These are phyloP conservation scores for Philypnodon macrostomus DNA, from an alignment of 2,797 vertebrate genomes.

Conservation along the genomic window DNA sequence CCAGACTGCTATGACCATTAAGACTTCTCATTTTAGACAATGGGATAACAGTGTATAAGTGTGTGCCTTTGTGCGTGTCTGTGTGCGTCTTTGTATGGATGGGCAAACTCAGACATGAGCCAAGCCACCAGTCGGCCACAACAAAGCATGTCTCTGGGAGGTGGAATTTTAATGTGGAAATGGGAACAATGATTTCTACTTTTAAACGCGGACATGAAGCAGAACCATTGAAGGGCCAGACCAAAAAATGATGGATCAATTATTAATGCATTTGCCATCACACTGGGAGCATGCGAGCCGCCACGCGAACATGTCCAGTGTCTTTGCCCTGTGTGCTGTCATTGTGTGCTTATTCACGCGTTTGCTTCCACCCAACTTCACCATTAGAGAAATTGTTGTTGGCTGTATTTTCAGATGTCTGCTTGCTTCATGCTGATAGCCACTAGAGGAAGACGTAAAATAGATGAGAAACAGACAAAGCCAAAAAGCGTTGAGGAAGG, in stretches of 20 bases:
- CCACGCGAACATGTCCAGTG: conserved; percentile 41
- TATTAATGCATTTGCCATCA: conserved; percentile 75
- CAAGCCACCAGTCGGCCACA: conserved; percentile 77
- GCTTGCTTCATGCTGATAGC: conserved; percentile 15
- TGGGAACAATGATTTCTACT: conserved; percentile 79
- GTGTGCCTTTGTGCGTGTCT: conserved; percentile 51
- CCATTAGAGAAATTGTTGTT: conserved; percentile 36
- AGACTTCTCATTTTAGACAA: conserved; percentile 42
- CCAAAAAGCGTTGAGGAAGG: not conserved
- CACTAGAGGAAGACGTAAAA: conserved; percentile 5
- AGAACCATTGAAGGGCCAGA: conserved; percentile 62
- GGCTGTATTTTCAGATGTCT: conserved; percentile 38
- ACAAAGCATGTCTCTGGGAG: conserved; percentile 72
- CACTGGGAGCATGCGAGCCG: conserved; percentile 38
- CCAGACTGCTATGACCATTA: conserved; percentile 44
- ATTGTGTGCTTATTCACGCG: conserved; percentile 63
- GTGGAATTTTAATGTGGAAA: conserved; percentile 79
- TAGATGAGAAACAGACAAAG: conserved; percentile 12
- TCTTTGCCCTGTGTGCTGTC: conserved; percentile 32
- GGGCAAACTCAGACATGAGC: conserved; percentile 71
- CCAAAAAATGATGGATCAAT: conserved; percentile 74
- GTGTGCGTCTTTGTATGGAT: conserved; percentile 60
- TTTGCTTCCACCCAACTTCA: conserved; percentile 54
- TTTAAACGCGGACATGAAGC: conserved; percentile 73
- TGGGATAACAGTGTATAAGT: conserved; percentile 39